Conservation (phyloP, 2,888 invertebrate species). For the Candidula unifasciata region DNA sequence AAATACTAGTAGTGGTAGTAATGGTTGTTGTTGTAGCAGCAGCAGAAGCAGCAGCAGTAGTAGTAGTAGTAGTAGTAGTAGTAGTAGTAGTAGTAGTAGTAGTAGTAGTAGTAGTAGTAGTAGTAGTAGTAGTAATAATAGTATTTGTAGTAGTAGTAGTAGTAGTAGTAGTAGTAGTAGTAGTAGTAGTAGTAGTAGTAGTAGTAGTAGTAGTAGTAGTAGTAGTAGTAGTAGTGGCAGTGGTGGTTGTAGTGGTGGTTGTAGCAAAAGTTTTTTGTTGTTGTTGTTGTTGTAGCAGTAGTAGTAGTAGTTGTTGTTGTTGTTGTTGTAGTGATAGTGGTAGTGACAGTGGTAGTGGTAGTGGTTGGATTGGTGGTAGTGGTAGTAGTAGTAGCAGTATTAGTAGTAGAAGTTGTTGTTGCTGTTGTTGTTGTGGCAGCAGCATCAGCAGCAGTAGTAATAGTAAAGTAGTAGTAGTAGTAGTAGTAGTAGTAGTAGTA, state of each 20-base stretch:
- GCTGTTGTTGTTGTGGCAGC: neutral
- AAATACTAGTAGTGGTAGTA: too few species aligned
- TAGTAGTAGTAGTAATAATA: conserved; percentile 33
- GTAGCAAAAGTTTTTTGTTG: too few species aligned
- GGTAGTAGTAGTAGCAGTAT: neutral
- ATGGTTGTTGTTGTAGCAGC: conserved; percentile 77
- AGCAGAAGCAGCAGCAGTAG: conserved; percentile 79
- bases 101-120: conserved; percentile 36
- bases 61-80: conserved; percentile 93
- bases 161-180: conserved; percentile 30
- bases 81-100: conserved; percentile 34
- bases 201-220: conserved; percentile 34
- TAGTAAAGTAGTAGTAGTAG: conserved; percentile 8
- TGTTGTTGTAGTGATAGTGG: neutral
- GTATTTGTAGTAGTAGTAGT: conserved; percentile 28
- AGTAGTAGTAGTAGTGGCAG: conserved; percentile 76
- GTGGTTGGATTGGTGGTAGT: neutral
- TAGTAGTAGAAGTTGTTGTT: neutral
- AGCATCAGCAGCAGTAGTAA: too few species aligned
- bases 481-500: conserved; percentile 15
- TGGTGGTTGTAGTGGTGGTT: too few species aligned
- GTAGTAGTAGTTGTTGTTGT: too few species aligned
- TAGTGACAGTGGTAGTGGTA: conserved; percentile 6
- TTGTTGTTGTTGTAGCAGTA: too few species aligned
- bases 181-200: conserved; percentile 26